A percentile compares a stretch with the other conserved stretches of the same genome.
Evolutionary conservation across 64 coral and sea anemone species (phyloP).

Genomic region (Orbicella faveolata): DNA sequence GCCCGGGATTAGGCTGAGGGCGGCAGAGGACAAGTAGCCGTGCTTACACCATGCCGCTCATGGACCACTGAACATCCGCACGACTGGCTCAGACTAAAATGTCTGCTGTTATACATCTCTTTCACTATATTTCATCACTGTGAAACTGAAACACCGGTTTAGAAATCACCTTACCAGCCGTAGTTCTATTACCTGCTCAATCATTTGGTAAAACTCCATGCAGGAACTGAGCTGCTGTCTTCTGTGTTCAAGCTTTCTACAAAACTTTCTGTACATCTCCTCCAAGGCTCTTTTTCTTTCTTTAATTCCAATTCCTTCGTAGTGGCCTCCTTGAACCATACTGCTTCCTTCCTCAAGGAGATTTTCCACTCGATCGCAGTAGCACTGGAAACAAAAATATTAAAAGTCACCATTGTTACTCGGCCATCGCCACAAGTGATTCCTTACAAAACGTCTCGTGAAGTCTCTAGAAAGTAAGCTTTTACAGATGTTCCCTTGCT

Average conservation of each 20-base stretch:
- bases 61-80: too few species aligned
- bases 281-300: conserved; percentile 86
- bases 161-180: background rate
- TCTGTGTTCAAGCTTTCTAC: conserved; percentile 70
- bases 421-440: too few species aligned
- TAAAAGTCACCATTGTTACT: background rate
- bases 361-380: conserved; percentile 77
- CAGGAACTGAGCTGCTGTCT: conserved; percentile 65
- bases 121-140: too few species aligned
- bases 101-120: too few species aligned
- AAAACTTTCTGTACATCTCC: conserved; percentile 69
- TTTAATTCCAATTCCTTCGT: conserved; percentile 81
- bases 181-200: conserved; percentile 61
- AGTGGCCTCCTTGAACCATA: conserved; percentile 77
- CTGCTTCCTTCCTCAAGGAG: conserved; percentile 87
- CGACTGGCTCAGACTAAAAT: too few species aligned
- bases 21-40: too few species aligned
- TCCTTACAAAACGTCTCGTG: too few species aligned
- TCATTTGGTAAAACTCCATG: conserved; percentile 87
- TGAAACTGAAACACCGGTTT: too few species aligned
- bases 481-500: too few species aligned
- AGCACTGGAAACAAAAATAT: conserved; percentile 38
- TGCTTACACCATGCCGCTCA: too few species aligned
- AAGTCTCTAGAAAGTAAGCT: too few species aligned
- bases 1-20: too few species aligned